Base-by-base conservation (phyloP, 2,797 vertebrate genomes). In the Avahi laniger region DNA sequence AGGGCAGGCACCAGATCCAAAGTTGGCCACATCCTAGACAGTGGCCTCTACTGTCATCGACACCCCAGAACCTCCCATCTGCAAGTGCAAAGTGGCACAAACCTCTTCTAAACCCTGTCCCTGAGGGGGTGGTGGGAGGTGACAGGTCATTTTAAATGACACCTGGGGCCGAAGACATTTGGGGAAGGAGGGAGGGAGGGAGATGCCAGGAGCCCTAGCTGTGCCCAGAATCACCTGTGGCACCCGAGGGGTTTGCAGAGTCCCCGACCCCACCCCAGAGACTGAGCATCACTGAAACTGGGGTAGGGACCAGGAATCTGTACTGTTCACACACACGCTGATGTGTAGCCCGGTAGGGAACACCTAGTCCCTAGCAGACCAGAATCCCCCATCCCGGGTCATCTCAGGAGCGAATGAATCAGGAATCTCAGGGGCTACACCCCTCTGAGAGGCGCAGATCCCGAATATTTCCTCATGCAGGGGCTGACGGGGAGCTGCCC, bases 281-380 rank as follows among this genome's bases (percentile, higher is more conserved):
- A 52, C 1, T 24, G 38, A 20, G 10, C 3, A 9, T 52, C 46
- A 33, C 1, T 41, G 46, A 52, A 50, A n/a, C 26, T 22, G 0
- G n/a, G 52, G 50, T 7, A 12, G 38, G 28, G 48, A 18, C 50
- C 75, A 38, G 67, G 17, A 30, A 8, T 48, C 6, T 48, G 4
- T 14, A 35, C 15, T 38, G 4, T 17, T 14, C 11, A 17, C 41
- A 22, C 22, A 10, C 1, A 5, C 17, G 2, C 67, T 38, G 33
- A 57, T 4, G 2, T 4, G 12, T 3, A 46, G 30, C 38, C 48
- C 26, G 15, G 17, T 0, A 43, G 48, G 75, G 28, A 26, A 33
- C 14, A 18, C 52, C 33, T 17, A 24, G 28, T 11, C 78, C 59
- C n/a, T 26, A 12, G 67, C 46, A 35, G 46, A 82, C 67, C 20